Evolutionary conservation across 2,888 invertebrate species (phyloP).

Genomic region (Agrotis clavis): DNA sequence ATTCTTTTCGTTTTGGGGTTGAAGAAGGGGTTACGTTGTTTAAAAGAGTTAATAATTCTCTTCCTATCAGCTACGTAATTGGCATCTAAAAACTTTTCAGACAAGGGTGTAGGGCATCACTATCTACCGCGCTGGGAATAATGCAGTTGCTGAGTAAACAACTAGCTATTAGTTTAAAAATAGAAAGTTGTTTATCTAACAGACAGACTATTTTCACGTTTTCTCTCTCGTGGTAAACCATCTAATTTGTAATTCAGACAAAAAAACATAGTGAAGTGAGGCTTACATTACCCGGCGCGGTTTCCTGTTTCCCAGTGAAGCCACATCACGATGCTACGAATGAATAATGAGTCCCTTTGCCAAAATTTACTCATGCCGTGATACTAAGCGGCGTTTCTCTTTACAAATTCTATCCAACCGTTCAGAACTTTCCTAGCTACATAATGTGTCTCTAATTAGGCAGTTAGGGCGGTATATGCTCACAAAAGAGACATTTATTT

Average conservation of each 20-base stretch:
- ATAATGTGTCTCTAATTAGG: constrained; percentile 78
- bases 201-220: neutral
- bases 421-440: constrained; percentile 69
- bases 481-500: constrained; percentile 78
- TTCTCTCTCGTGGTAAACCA: neutral
- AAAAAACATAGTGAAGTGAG: constrained; percentile 7
- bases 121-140: neutral
- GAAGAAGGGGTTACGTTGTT: constrained; percentile 2
- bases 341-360: constrained; percentile 52
- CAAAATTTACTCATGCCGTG: constrained; percentile 41
- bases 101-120: too few species aligned
- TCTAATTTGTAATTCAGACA: constrained; percentile 6
- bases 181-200: neutral
- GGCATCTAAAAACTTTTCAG: neutral
- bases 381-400: constrained; percentile 50
- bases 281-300: neutral
- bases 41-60: neutral
- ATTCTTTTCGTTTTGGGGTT: neutral
- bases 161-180: neutral
- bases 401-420: constrained; percentile 61
- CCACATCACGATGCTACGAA: constrained; percentile 37
- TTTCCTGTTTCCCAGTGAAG: constrained; percentile 28
- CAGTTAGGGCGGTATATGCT: constrained; percentile 74
- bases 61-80: neutral
- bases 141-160: neutral